Evolutionary conservation across 2,888 invertebrate species (phyloP).

Genomic region (Coelopa pilipes): DNA sequence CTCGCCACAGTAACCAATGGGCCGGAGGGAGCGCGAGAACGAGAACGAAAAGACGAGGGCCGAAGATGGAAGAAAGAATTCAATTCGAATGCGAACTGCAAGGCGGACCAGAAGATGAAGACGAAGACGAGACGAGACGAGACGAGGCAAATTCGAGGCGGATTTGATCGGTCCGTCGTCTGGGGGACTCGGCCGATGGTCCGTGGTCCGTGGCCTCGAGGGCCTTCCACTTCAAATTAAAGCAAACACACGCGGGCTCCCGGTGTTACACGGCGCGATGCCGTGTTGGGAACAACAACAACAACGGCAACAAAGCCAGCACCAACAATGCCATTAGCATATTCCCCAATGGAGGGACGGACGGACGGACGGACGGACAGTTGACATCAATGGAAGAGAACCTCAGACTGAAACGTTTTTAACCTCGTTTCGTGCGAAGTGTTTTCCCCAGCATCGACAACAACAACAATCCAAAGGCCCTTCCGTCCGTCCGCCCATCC

Average conservation of each 20-base stretch:
- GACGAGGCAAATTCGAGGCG: neutral
- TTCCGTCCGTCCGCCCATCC: neutral
- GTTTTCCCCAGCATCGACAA: conserved; percentile 1
- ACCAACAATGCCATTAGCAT: conserved; percentile 40
- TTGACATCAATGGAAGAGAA: neutral
- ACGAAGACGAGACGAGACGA: neutral
- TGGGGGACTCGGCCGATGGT: neutral
- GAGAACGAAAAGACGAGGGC: too few relatives aligned
- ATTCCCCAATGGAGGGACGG: conserved; percentile 38
- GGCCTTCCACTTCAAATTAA: conserved; percentile 32
- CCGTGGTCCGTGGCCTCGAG: conserved; percentile 21
- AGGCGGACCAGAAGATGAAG: neutral
- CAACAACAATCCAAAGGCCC: conserved; percentile 7
- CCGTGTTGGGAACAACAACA: conserved; percentile 16
- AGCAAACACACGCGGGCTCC: conserved; percentile 26
- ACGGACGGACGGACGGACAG: conserved; percentile 14
- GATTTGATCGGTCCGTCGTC: too few relatives aligned
- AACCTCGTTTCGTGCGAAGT: conserved; percentile 34
- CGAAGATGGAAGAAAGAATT: too few relatives aligned
- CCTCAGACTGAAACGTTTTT: conserved; percentile 10
- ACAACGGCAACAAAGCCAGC: neutral
- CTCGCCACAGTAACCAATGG: too few relatives aligned
- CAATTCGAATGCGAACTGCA: too few relatives aligned
- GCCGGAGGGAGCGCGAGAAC: too few relatives aligned
- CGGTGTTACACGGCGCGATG: conserved; percentile 25